These are phyloP conservation scores for Eupithecia pulchellata DNA, from an alignment of 2,888 invertebrate genomes.

Conservation along the genomic window DNA sequence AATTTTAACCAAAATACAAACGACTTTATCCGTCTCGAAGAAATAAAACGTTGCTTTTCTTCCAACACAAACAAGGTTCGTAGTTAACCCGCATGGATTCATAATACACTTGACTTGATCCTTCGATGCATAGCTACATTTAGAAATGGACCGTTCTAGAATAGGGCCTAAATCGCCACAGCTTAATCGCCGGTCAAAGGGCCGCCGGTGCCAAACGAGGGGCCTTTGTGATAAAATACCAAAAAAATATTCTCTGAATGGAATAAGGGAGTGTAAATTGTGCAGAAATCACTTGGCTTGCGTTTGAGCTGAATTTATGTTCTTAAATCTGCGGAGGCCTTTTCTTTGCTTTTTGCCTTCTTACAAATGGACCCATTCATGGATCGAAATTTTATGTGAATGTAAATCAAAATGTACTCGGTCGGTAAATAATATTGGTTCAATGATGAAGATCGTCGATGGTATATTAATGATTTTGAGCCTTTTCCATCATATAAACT, in stretches of 20 bases:
- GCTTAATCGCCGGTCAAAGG: conserved; percentile 1
- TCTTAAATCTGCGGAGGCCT: conserved; percentile 8
- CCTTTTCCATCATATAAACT: background rate
- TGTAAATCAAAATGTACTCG: background rate
- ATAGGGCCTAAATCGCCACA: background rate
- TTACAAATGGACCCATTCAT: conserved; percentile 1
- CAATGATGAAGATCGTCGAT: background rate
- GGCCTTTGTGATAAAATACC: conserved; percentile 17
- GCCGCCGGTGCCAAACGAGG: conserved; percentile 4
- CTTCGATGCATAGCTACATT: background rate
- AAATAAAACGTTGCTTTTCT: too few relatives aligned
- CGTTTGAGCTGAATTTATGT: conserved; percentile 15
- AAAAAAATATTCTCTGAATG: conserved; percentile 17
- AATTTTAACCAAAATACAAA: too few relatives aligned
- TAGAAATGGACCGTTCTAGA: background rate
- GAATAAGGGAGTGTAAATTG: conserved; percentile 14
- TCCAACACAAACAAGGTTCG: too few relatives aligned
- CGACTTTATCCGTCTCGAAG: too few relatives aligned
- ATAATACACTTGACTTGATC: background rate
- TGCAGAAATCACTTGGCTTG: conserved; percentile 18
- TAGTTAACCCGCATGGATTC: background rate
- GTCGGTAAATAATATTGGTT: background rate
- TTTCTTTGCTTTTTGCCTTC: conserved; percentile 2
- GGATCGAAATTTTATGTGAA: background rate
- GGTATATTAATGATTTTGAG: background rate